Evolutionary conservation across 2,113 vertebrate species (phyloP).

Genomic region (Cephalophus harveyi): DNA sequence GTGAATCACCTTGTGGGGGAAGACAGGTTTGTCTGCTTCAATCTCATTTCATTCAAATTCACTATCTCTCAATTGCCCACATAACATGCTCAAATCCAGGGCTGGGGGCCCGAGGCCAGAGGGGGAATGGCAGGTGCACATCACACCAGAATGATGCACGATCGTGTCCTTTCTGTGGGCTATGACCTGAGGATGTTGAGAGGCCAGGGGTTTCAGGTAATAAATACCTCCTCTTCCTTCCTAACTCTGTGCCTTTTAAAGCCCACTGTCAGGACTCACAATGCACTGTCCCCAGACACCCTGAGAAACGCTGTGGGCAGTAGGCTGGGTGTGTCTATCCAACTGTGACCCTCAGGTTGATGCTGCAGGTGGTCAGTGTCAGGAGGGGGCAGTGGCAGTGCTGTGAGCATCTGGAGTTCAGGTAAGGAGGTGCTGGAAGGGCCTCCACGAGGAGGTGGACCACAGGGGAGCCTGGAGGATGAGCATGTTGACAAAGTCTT

Average conservation of each 20-base stretch:
- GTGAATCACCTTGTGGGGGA: background rate
- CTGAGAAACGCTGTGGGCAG: accelerated
- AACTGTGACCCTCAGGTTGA: background rate
- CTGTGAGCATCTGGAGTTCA: background rate
- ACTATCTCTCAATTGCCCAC: background rate
- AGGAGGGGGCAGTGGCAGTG: background rate
- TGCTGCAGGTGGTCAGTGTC: background rate
- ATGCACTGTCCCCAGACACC: too few relatives aligned
- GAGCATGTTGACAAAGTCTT: background rate
- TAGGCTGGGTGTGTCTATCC: accelerated
- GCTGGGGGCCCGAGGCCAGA: accelerated
- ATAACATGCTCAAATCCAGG: background rate
- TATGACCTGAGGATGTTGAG: background rate
- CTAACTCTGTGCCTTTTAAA: background rate
- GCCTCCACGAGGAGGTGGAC: too few relatives aligned
- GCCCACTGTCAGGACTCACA: background rate
- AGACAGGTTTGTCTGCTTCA: background rate
- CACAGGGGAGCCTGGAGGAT: too few relatives aligned
- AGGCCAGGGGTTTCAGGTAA: background rate
- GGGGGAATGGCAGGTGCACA: accelerated
- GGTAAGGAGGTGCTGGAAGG: too few relatives aligned
- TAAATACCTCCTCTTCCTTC: background rate
- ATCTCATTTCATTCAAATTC: background rate
- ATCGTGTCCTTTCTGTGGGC: background rate
- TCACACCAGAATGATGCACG: accelerated